Evolutionary conservation across 1,140 invertebrate genomes (phyloP).

Genomic region (Dicyema japonicum): DNA sequence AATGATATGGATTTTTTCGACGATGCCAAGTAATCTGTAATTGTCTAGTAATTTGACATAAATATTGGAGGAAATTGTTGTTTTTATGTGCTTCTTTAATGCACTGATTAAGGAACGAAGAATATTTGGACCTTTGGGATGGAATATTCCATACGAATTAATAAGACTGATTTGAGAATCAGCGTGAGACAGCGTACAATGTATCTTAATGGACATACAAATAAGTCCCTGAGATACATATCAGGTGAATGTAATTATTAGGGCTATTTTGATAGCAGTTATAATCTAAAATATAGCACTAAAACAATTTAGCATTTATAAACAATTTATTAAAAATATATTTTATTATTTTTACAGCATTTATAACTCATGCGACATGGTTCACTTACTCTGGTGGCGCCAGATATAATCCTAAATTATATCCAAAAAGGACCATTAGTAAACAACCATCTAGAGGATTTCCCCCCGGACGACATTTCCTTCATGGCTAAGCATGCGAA

Average conservation of each 20-base stretch:
- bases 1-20: conserved; percentile 53
- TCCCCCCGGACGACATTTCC: too few relatives aligned
- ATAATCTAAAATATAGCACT: too few relatives aligned
- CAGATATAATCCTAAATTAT: too few relatives aligned
- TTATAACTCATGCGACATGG: too few relatives aligned
- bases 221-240: conserved; percentile 50
- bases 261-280: too few relatives aligned
- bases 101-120: conserved; percentile 53
- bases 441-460: too few relatives aligned
- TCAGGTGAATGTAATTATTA: conserved; percentile 76
- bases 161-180: conserved; percentile 62
- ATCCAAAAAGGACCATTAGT: too few relatives aligned
- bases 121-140: conserved; percentile 56
- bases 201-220: conserved; percentile 35
- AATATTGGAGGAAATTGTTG: conserved; percentile 46
- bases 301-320: too few relatives aligned
- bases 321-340: too few relatives aligned
- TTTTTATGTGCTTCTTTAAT: conserved; percentile 71
- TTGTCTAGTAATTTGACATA: conserved; percentile 7
- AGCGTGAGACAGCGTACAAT: conserved; percentile 40
- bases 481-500: too few relatives aligned
- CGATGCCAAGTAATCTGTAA: conserved; percentile 33
- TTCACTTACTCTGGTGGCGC: too few relatives aligned
- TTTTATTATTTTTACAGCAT: too few relatives aligned
- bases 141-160: conserved; percentile 77